Percentiles rank a stretch among this genome's conserved stretches.
These are phyloP conservation scores for Acleris literana DNA, from an alignment of 2,888 invertebrate genomes.

Conservation along the genomic window DNA sequence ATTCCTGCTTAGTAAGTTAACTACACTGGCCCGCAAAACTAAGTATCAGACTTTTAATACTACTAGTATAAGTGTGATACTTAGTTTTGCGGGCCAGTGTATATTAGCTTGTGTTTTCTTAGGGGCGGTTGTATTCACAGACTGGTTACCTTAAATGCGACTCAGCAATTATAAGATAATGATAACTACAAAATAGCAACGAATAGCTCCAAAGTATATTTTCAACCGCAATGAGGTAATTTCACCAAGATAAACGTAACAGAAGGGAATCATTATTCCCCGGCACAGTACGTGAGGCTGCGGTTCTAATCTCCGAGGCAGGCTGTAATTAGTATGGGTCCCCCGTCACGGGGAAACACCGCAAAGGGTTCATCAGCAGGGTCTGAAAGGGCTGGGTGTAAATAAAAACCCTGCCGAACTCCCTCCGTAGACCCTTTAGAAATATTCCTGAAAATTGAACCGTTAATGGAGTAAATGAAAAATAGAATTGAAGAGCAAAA, in stretches of 20 bases:
- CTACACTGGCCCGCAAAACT: too few species aligned
- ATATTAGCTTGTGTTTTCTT: too few species aligned
- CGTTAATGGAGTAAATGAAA: slow-evolving; percentile 22
- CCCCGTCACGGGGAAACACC: slow-evolving; percentile 50
- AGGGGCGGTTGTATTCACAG: too few species aligned
- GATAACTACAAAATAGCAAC: too few species aligned
- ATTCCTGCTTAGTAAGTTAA: too few species aligned
- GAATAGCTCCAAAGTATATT: too few species aligned
- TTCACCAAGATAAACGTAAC: slow-evolving; percentile 21
- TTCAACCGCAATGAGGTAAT: not conserved
- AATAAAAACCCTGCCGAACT: slow-evolving; percentile 28
- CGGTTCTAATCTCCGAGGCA: slow-evolving; percentile 55
- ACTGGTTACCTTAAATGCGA: too few species aligned
- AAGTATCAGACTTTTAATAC: too few species aligned
- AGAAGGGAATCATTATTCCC: slow-evolving; percentile 18
- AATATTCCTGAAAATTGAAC: slow-evolving; percentile 22
- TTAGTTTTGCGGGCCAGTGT: too few species aligned
- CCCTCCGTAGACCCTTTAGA: slow-evolving; percentile 14
- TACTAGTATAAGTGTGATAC: too few species aligned
- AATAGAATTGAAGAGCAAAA: slow-evolving; percentile 3
- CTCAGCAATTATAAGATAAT: too few species aligned
- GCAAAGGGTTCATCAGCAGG: slow-evolving; percentile 60
- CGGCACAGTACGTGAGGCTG: slow-evolving; percentile 43
- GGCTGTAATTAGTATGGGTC: slow-evolving; percentile 61
- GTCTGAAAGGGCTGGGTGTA: slow-evolving; percentile 23